These are phyloP conservation scores for Philaethria dido DNA, from an alignment of 2,888 invertebrate genomes.

Conservation along the genomic window DNA sequence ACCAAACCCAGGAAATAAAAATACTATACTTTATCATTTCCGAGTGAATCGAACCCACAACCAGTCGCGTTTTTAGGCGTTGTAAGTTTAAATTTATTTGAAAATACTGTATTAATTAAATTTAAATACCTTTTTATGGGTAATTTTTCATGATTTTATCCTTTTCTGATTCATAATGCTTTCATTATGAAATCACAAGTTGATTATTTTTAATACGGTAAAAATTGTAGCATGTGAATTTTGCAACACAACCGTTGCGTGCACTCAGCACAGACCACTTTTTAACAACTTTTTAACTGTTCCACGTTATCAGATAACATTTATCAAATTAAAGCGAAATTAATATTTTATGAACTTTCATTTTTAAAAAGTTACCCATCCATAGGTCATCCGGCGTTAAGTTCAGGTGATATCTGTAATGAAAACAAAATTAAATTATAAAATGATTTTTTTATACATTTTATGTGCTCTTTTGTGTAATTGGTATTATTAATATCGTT, in stretches of 20 bases:
- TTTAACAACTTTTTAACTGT: background rate
- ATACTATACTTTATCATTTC: too few species aligned
- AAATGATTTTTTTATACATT: background rate
- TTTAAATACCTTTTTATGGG: too few species aligned
- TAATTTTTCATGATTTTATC: too few species aligned
- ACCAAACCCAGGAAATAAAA: too few species aligned
- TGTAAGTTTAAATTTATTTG: too few species aligned
- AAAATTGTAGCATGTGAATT: background rate
- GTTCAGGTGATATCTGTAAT: slow-evolving; percentile 14
- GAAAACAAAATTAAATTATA: slow-evolving; percentile 1
- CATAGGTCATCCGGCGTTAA: slow-evolving; percentile 1
- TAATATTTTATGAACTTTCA: slow-evolving; percentile 4
- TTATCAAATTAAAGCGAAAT: background rate
- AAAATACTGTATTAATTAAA: too few species aligned
- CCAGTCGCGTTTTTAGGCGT: too few species aligned
- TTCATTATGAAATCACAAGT: too few species aligned
- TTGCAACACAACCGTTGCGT: background rate
- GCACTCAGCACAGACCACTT: background rate
- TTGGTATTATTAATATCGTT: slow-evolving; percentile 10
- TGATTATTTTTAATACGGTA: too few species aligned
- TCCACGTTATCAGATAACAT: background rate
- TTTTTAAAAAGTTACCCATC: slow-evolving; percentile 16
- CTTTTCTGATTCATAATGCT: too few species aligned
- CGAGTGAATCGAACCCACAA: too few species aligned
- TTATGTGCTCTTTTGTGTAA: slow-evolving; percentile 1